Evolutionary conservation across 2,797 vertebrate genomes (phyloP), one percentile per base, ranked within the genome.

Genomic region (Eupleurogrammus muticus): DNA sequence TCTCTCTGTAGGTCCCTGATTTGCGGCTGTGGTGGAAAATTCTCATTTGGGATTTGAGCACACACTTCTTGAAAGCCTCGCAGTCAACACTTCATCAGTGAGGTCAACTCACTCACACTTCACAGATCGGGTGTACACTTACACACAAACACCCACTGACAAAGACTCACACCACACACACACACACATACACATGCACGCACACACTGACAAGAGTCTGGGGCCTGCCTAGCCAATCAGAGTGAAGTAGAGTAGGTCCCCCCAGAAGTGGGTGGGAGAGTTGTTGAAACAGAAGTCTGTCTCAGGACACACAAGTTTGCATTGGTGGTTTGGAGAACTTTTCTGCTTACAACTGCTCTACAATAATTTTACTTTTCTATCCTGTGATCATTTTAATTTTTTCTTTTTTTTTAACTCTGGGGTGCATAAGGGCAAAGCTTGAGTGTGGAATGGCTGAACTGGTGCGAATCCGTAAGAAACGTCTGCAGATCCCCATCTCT

Each of bases 401-500:
- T 6, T 28, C 6, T 3, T 28, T 28, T 28, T 67, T 68, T 73
- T 47, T 66, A 52, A 84, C 73, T 79, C 75, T 82, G 86, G 81
- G 84, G 69, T 86, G 75, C 70, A 75, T 59, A 35, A 70, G 87
- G 71, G 65, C 62, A 57, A 59, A 78, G 63, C 36, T 80, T 80
- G 35, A 79, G 40, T 63, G 70, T 80, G 84, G 86, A 93, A 96
- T 96, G 95, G 93, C 95, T 84, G 94, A 92, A 72, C 83, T 92
- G 79, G 88, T 94, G 82, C 86, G 92, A 84, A 93, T 95, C 67
- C 94, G 92, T 77, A 95, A 93, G 90, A 94, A 94, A 88, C 91
- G 93, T 44, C 94, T 95, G 44, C 94, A 94, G 86, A 92, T 93
- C 55, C 95, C 95, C 66, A 94, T 95, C 79, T 91, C 93, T 83